Base-by-base conservation (phyloP, 2,888 invertebrate genomes). In the Zaprionus lineosus region DNA sequence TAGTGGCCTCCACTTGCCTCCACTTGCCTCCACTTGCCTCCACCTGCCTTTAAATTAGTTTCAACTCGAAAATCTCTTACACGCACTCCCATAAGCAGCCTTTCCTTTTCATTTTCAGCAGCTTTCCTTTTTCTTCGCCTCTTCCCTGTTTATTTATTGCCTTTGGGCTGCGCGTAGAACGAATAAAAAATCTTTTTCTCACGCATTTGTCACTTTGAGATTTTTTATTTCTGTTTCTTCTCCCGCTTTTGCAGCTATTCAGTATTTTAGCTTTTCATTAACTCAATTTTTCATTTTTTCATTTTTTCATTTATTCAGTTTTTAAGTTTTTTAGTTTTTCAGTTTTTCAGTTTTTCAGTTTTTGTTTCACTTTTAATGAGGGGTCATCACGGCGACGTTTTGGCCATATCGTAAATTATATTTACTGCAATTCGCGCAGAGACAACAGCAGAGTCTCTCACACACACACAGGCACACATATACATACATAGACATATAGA, bases 361-460 rank as follows among this genome's bases (percentile, higher is more conserved):
- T 50, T 66, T 58, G 62, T 48, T 18, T 56, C 52, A 40, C 43
- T 50, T 65, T 74, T 81, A 77, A 81, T 77, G 82, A 81, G 69
- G 48, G 78, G 78, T 77, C 75, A 76, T 76, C 81, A 76, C 61
- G 68, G 40, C 71, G 55, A 76, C 81, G 74, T 71, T n/a, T 78
- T 74, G 72, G 82, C 59, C 74, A 68, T 77, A 57, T 51, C 62
- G 78, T 77, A 72, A 82, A 74, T 77, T 78, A 82, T 77, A 74
- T 77, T 69, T 65, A 55, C 77, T 58, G 63, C 74, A 79, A 58
- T 75, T 75, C 76, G 51, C 67, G 69, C 28, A 62, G 48, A 53
- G 44, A 8, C 48, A 52, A 39, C 9, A 46, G n/a, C 24, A 3
- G 5, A 19, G 3, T 21, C 31, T 18, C 11, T 28, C n/a, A 31